A percentile compares a stretch with the other conserved stretches of the same genome.
Evolutionary conservation across 2,797 vertebrate genomes (phyloP).

Genomic region (Ispidina picta): DNA sequence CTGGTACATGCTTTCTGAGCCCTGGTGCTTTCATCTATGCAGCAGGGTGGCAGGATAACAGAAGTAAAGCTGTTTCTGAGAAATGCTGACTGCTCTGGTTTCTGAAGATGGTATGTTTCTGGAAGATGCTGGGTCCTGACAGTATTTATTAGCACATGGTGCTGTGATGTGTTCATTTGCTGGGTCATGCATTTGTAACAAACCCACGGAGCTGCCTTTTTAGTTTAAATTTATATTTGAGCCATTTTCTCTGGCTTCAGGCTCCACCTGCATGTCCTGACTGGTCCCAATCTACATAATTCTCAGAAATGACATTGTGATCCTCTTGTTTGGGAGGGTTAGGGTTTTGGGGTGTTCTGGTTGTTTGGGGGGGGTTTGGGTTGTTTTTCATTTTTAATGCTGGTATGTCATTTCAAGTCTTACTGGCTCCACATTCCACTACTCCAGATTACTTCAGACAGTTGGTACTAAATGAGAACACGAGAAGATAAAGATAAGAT

Average conservation of each 20-base stretch:
- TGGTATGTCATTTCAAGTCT: neutral
- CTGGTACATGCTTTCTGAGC: neutral
- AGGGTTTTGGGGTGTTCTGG: too few relatives aligned
- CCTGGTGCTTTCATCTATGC: neutral
- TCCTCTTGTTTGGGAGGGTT: neutral
- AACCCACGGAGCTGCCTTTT: neutral
- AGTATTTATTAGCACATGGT: constrained; percentile 9
- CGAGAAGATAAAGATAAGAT: neutral
- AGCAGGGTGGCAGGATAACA: neutral
- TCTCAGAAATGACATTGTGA: neutral
- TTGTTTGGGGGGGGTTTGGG: neutral
- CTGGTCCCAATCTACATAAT: neutral
- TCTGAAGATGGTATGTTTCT: neutral
- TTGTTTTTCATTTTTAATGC: neutral
- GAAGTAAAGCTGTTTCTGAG: neutral
- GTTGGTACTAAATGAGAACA: neutral
- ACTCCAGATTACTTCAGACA: constrained; percentile 23
- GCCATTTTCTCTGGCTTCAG: constrained; percentile 7
- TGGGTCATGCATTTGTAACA: neutral
- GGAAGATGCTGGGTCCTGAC: neutral
- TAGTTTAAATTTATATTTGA: neutral
- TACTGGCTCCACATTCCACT: neutral
- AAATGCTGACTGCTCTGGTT: neutral
- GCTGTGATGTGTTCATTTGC: constrained; percentile 11
- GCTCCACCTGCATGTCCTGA: constrained; percentile 5